Conservation (phyloP, 2,113 vertebrate genomes). For the Patagioenas fasciata region DNA sequence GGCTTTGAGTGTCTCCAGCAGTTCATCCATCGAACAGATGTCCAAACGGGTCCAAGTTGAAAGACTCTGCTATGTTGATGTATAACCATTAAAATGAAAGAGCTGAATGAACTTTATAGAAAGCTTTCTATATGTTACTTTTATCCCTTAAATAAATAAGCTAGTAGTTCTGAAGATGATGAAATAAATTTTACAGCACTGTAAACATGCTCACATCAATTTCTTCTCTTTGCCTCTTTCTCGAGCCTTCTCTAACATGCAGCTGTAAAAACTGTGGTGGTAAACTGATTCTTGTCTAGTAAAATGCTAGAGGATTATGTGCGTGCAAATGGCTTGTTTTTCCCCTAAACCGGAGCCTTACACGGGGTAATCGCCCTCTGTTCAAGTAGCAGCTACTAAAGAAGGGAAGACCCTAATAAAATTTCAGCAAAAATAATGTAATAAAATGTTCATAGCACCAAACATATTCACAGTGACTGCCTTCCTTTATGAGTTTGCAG, state of each 20-base stretch:
- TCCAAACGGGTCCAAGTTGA: not conserved
- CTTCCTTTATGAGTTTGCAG: not conserved
- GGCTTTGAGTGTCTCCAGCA: conserved; percentile 1
- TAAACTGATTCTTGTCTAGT: not conserved
- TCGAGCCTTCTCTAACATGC: not conserved
- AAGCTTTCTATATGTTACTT: not conserved
- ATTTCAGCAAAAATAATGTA: not conserved
- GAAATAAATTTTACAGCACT: not conserved
- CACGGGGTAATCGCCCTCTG: not conserved
- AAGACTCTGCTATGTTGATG: not conserved
- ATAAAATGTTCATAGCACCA: not conserved
- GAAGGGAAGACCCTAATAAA: not conserved
- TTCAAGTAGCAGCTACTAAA: not conserved
- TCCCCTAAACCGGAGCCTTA: not conserved
- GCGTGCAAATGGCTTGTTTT: not conserved
- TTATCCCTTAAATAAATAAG: not conserved
- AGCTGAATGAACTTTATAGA: not conserved
- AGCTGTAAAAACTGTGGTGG: not conserved
- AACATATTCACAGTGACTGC: not conserved
- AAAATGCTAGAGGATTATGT: not conserved
- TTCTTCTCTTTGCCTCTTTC: not conserved
- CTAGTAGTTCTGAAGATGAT: not conserved
- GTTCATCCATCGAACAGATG: not conserved
- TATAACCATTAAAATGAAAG: not conserved
- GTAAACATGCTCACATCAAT: not conserved